Evolutionary conservation across 2,113 vertebrate genomes (phyloP).

Genomic region (Sander lucioperca): DNA sequence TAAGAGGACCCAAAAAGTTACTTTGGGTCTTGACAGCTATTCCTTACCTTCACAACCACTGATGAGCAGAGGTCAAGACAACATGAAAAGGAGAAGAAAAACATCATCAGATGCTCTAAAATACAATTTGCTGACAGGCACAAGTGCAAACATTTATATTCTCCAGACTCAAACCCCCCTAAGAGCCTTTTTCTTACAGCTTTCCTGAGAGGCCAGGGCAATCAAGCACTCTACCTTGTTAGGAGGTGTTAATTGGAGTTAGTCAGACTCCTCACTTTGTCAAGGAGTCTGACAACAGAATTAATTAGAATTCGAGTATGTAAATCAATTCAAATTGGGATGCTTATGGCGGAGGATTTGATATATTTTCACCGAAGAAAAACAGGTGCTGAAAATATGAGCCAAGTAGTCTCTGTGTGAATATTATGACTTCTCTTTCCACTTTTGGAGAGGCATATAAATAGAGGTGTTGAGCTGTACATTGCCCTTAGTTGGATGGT

Average conservation of each 20-base stretch:
- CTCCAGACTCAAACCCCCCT: conserved; percentile 42
- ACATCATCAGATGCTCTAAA: conserved; percentile 60
- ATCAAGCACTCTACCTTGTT: conserved; percentile 93
- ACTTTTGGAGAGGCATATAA: conserved; percentile 68
- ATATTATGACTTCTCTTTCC: conserved; percentile 74
- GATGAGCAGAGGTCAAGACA: conserved; percentile 52
- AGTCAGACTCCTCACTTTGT: conserved; percentile 94
- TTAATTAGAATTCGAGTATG: conserved; percentile 85
- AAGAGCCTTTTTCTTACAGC: conserved; percentile 86
- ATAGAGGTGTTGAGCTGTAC: conserved; percentile 68
- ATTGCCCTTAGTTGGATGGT: conserved; percentile 49
- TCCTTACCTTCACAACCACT: conserved; percentile 25
- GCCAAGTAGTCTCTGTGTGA: conserved; percentile 65
- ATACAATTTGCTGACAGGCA: conserved; percentile 76
- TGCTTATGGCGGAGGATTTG: conserved; percentile 61
- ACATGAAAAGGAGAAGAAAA: conserved; percentile 51
- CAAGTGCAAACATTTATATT: conserved; percentile 79
- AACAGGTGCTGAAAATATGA: conserved; percentile 70
- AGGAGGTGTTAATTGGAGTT: conserved; percentile 99
- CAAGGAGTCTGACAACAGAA: conserved; percentile 91
- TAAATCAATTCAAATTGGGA: conserved; percentile 84
- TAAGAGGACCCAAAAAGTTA: background rate
- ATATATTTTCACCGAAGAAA: conserved; percentile 69
- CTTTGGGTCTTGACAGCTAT: conserved; percentile 18
- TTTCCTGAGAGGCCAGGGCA: conserved; percentile 89